Base-by-base conservation (phyloP, 2,113 vertebrate genomes). In the Heloderma charlesbogerti region DNA sequence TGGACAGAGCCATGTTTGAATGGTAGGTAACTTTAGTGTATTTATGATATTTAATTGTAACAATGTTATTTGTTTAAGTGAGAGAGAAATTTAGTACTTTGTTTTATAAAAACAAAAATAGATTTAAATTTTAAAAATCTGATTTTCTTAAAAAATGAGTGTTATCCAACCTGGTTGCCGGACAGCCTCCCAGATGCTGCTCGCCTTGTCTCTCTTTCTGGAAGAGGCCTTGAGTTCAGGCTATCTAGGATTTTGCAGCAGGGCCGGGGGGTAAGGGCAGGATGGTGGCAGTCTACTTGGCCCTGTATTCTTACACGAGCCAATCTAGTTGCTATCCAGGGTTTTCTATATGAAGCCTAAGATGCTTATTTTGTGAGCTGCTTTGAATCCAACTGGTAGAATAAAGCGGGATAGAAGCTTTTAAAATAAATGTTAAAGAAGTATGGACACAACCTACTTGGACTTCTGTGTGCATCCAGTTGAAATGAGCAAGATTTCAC, bases 401-500 rank as follows among this genome's bases (percentile, higher is more conserved):
- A n/a, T n/a, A 22, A 63, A 63, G 60, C 22, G 20, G 20, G 60
- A 63, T 22, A 63, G 60, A 15, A 63, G 60, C 16, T 63, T 20
- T 63, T 63, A 22, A 63, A 63, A 63, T 63, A 63, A 63, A 63
- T 20, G 20, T 63, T 63, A 63, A 20, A 63, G 20, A 63, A 63
- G n/a, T 34, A n/a, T 85, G 29, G 31, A 45, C 31, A 85, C 25
- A 85, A 43, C 67, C 16, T 22, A 45, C 66, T 40, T 67, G 27
- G 83, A 48, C 20, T 34, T 51, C 16, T n/a, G 66, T 51, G 45
- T 48, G 34, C 43, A 86, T 40, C 15, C 20, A n/a, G 34, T 51
- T 86, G 43, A 37, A 72, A 86, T 51, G 69, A 18, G 63, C 63
- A 85, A 20, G 84, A 86, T 71, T 84, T n/a, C n/a, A n/a, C n/a